Percentiles rank a stretch among this genome's conserved stretches.
phyloP scores from a whole-genome alignment of 2,113 vertebrate genomes.

The Myanophis thanlyinensis region DNA sequence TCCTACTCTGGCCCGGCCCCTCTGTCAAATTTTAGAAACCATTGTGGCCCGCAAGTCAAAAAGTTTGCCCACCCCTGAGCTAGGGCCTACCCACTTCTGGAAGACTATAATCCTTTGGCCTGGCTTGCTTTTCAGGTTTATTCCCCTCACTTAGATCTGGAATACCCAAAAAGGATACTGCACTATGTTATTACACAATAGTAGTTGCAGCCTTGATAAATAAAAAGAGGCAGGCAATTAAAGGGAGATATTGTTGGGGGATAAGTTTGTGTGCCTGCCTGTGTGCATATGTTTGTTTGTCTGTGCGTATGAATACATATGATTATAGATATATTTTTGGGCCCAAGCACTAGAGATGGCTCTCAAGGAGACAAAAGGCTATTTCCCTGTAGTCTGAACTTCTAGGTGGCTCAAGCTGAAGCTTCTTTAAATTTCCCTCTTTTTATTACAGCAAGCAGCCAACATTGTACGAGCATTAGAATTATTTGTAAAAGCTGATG shows the following conservation, averaged over 20 bases:
- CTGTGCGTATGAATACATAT: neutral
- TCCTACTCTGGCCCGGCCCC: too few species aligned
- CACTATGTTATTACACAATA: neutral
- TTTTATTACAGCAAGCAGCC: conserved; percentile 77
- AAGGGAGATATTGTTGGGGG: neutral
- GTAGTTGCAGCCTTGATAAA: neutral
- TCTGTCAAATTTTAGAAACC: too few species aligned
- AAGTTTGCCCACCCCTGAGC: too few species aligned
- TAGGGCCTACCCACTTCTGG: too few species aligned
- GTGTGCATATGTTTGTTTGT: neutral
- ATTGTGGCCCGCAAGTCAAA: too few species aligned
- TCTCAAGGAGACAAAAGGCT: neutral
- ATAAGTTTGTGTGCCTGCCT: neutral
- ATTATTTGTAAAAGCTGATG: conserved; percentile 88
- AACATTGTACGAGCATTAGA: conserved; percentile 89
- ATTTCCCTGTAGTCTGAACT: neutral
- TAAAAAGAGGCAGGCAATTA: neutral
- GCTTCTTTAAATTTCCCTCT: conserved; percentile 1
- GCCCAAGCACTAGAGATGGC: neutral
- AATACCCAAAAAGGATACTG: neutral
- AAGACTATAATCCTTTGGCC: neutral
- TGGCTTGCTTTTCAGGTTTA: neutral
- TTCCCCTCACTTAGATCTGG: neutral
- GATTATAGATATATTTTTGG: neutral
- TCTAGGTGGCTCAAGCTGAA: neutral